Conservation (phyloP, 2,113 vertebrate species). For the Rhodinocichla rosea region DNA sequence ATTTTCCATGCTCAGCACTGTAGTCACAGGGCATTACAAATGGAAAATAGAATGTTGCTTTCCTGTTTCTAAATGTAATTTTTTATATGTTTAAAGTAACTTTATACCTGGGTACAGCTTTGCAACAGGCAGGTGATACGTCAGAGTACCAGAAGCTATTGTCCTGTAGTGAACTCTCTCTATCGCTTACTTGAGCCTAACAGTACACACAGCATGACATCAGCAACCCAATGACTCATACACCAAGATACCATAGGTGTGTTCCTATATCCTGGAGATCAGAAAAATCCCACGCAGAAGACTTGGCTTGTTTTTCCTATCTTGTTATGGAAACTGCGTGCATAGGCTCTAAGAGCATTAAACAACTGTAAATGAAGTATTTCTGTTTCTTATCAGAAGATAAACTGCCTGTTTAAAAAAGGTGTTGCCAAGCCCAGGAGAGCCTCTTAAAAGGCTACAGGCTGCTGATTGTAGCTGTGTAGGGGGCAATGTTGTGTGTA, state of each 20-base stretch:
- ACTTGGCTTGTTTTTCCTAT: constrained; percentile 10
- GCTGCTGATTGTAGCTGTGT: not conserved
- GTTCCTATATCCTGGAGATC: constrained; percentile 29
- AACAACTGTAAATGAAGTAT: constrained; percentile 13
- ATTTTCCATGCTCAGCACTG: not conserved
- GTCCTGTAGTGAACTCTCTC: constrained; percentile 39
- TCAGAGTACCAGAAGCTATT: not conserved
- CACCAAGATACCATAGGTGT: constrained; percentile 49
- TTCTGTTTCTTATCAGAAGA: constrained; percentile 55
- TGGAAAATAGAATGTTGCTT: not conserved
- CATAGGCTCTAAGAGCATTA: not conserved
- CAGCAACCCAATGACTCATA: constrained; percentile 60
- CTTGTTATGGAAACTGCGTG: constrained; percentile 26
- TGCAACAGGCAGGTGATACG: not conserved
- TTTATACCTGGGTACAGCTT: not conserved
- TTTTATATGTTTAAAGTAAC: not conserved
- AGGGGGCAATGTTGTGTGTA: not conserved
- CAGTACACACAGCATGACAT: not conserved
- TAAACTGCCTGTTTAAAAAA: constrained; percentile 55
- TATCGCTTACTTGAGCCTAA: not conserved
- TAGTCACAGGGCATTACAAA: not conserved
- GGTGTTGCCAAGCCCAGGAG: not conserved
- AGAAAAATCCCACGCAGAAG: constrained; percentile 33
- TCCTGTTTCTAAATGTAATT: not conserved
- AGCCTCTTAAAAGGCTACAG: constrained; percentile 1